A percentile compares a stretch with the other conserved stretches of the same genome.
phyloP scores from a whole-genome alignment of 1,140 invertebrate species.

The Plodia interpunctella region DNA sequence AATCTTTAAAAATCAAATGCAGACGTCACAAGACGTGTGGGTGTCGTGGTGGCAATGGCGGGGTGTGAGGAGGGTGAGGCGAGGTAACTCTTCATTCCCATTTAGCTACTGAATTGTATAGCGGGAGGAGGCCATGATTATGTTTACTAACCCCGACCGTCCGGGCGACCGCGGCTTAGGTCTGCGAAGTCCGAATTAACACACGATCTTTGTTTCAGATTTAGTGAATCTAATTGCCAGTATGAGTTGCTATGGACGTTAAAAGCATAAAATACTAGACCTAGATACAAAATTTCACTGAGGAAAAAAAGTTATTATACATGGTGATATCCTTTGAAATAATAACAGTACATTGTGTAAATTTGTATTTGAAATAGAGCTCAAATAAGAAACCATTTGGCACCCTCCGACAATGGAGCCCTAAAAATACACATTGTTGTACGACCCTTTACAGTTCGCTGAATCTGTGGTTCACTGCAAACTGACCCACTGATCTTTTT shows the following conservation, averaged over 20 bases:
- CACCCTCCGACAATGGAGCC: not conserved
- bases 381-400: no score
- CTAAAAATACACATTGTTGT: not conserved
- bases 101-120: slow-evolving; percentile 69
- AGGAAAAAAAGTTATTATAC: no score
- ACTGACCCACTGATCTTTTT: slow-evolving; percentile 6
- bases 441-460: slow-evolving; percentile 1
- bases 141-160: slow-evolving; percentile 65
- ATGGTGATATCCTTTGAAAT: no score
- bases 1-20: not conserved
- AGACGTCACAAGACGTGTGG: slow-evolving; percentile 54
- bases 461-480: not conserved
- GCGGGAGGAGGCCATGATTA: slow-evolving; percentile 67
- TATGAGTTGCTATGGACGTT: no score
- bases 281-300: no score
- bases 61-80: slow-evolving; percentile 32
- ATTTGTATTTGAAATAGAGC: no score
- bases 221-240: not conserved
- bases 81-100: slow-evolving; percentile 60
- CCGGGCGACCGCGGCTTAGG: slow-evolving; percentile 28
- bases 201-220: slow-evolving; percentile 53
- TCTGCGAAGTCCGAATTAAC: slow-evolving; percentile 60
- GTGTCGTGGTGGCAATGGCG: slow-evolving; percentile 45
- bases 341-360: no score
- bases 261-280: no score